These are phyloP conservation scores for Cherax destructor DNA, from an alignment of 1,140 invertebrate species.

Conservation along the genomic window DNA sequence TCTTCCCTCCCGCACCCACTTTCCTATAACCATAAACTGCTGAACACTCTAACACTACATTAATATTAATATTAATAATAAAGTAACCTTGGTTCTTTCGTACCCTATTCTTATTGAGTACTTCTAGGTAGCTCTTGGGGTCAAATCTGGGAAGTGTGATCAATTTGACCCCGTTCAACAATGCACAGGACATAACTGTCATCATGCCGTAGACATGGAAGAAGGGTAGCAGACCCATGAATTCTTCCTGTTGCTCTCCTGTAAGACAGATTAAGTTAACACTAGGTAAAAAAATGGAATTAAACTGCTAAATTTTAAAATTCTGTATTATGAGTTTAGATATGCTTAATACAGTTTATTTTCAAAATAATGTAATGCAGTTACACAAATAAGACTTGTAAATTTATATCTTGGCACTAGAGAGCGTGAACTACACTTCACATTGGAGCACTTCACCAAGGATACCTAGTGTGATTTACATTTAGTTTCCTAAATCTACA, in stretches of 20 bases:
- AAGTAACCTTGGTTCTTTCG: neutral
- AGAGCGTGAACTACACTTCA: too few relatives aligned
- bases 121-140: constrained; percentile 74
- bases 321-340: neutral
- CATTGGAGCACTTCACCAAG: too few relatives aligned
- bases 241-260: constrained; percentile 78
- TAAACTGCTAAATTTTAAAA: too few relatives aligned
- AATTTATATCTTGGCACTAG: too few relatives aligned
- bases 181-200: constrained; percentile 73
- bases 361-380: neutral
- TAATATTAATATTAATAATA: neutral
- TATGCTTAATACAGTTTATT: neutral
- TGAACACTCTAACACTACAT: too few relatives aligned
- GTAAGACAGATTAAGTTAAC: constrained; percentile 10
- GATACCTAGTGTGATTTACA: too few relatives aligned
- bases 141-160: constrained; percentile 77
- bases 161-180: constrained; percentile 75
- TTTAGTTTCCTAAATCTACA: too few relatives aligned
- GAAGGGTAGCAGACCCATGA: constrained; percentile 83
- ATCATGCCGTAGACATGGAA: constrained; percentile 89
- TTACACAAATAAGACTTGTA: too few relatives aligned
- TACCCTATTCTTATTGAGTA: constrained; percentile 76
- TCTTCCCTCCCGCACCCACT: too few relatives aligned
- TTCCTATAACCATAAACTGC: too few relatives aligned
- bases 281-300: too few relatives aligned